These are phyloP conservation scores for Hybognathus amarus DNA, from an alignment of 2,797 vertebrate genomes.

Conservation along the genomic window DNA sequence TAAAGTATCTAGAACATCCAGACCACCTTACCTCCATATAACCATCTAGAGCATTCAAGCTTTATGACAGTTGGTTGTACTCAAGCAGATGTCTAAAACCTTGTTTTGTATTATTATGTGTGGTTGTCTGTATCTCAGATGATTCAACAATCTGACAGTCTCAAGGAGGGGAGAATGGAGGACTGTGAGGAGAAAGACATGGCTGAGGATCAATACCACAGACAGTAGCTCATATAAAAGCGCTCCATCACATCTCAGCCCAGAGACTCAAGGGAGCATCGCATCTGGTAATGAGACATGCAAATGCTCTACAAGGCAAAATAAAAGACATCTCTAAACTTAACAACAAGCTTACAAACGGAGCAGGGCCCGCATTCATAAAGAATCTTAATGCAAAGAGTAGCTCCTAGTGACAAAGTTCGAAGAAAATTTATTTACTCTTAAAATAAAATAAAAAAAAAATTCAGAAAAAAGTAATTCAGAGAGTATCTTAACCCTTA, in stretches of 20 bases:
- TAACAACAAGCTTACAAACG: background rate
- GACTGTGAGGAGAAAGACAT: conserved; percentile 57
- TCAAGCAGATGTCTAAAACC: background rate
- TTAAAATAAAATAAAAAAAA: too few relatives aligned
- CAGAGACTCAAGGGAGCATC: conserved; percentile 16
- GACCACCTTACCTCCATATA: background rate
- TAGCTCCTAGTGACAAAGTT: too few relatives aligned
- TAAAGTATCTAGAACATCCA: background rate
- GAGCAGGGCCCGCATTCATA: too few relatives aligned
- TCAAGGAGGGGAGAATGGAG: background rate
- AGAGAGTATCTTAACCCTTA: too few relatives aligned
- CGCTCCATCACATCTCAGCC: conserved; percentile 41
- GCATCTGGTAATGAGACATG: conserved; percentile 14
- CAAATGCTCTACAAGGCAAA: too few relatives aligned
- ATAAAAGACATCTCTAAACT: background rate
- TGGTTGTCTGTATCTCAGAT: conserved; percentile 50
- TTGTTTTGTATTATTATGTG: background rate
- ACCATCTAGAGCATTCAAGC: background rate
- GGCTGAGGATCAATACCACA: conserved; percentile 43
- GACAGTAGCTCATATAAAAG: conserved; percentile 53
- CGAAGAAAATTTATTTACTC: too few relatives aligned
- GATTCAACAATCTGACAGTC: conserved; percentile 31
- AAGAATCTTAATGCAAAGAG: too few relatives aligned
- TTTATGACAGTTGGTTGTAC: background rate
- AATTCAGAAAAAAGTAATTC: too few relatives aligned